Evolutionary conservation across 2,888 invertebrate species (phyloP).

Genomic region (Diplolepis rosae): DNA sequence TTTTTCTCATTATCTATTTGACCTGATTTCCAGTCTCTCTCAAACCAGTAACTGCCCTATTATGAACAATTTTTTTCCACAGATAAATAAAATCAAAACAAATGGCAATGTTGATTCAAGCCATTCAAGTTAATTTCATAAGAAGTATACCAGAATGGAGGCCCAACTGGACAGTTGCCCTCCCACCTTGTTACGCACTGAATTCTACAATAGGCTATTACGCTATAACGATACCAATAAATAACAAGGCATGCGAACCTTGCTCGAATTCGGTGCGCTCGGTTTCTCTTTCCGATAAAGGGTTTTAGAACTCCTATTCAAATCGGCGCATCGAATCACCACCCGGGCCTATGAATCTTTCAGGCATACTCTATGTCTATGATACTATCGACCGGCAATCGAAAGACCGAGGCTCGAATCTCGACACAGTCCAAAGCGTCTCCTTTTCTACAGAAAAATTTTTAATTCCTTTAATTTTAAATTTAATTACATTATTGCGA

Average conservation of each 20-base stretch:
- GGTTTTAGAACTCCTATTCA: slow-evolving; percentile 60
- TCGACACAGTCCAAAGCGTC: too few relatives aligned
- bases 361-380: too few relatives aligned
- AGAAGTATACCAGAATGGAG: not conserved
- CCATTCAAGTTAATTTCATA: not conserved
- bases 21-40: too few relatives aligned
- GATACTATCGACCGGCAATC: too few relatives aligned
- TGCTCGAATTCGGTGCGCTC: slow-evolving; percentile 61
- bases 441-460: too few relatives aligned
- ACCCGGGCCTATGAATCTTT: slow-evolving; percentile 54
- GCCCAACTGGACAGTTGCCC: slow-evolving; percentile 35
- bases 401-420: too few relatives aligned
- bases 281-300: slow-evolving; percentile 65
- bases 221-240: slow-evolving; percentile 67
- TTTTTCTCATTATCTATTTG: too few relatives aligned
- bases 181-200: slow-evolving; percentile 58
- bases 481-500: too few relatives aligned
- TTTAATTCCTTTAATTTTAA: too few relatives aligned
- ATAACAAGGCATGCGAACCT: slow-evolving; percentile 61
- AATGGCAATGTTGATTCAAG: slow-evolving; percentile 10
- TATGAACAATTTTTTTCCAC: too few relatives aligned
- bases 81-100: too few relatives aligned
- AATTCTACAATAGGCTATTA: slow-evolving; percentile 62
- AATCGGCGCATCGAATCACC: slow-evolving; percentile 50
- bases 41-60: too few relatives aligned